Evolutionary conservation across 2,113 vertebrate genomes (phyloP), one percentile per base, ranked within the genome.

Genomic region (human (Homo sapiens)): DNA sequence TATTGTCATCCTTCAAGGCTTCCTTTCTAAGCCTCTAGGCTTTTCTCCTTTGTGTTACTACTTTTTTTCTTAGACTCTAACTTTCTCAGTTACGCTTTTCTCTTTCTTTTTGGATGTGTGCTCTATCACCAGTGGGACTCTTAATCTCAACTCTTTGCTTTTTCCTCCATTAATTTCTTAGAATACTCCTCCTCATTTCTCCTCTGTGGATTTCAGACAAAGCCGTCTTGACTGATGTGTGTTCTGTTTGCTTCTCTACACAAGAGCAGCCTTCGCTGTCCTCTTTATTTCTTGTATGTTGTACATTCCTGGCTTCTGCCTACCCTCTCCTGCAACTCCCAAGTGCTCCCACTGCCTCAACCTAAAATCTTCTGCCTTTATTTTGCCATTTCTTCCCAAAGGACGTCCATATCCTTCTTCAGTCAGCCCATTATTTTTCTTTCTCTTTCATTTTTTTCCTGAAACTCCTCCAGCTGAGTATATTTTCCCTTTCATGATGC

Each of bases 81-180:
- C 52, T 94, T 93, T 23, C 70, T 95, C 57, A 61, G 88, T 2
- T 9, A 32, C 22, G 43, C 50, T 22, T 84, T 84, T 61, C 64
- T 94, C 14, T 68, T 89, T 32, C 75, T 95, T 40, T 27, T 23
- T 66, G 72, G 57, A 85, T 20, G 5, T 90, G 52, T 3, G 0
- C n/a, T 70, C 50, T 22, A 5, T 79, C 80, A 50, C 88, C 32
- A 48, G 1, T 75, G 93, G 84, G 93, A 95, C 16, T 50, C 80
- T 64, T 45, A 78, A 66, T 93, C 93, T 93, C 93, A 52, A 64
- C 25, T 38, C 85, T 86, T 78, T 73, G 81, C 84, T 82, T 96
- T 93, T 96, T 66, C 72, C 68, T 96, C 40, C 66, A 89, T 90
- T 95, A 93, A 91, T 96, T 96, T 94, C 81, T 61, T 76, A 78